Evolutionary conservation across 2,797 vertebrate genomes (phyloP).

Genomic region (Echeneis naucrates): DNA sequence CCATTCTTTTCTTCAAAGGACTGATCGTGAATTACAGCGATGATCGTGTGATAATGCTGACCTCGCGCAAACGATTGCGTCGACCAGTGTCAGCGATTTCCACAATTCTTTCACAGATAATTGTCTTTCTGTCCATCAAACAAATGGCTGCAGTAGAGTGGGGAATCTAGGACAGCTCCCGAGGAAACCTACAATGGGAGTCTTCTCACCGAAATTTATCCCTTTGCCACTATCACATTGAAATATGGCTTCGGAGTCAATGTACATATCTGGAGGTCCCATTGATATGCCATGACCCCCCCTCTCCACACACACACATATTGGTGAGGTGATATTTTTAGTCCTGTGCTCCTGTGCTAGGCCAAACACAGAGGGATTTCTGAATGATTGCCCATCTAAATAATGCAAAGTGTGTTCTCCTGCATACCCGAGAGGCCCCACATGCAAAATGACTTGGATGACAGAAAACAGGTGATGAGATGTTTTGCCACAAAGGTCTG

Average conservation of each 20-base stretch:
- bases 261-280: constrained; percentile 79
- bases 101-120: constrained; percentile 68
- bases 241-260: constrained; percentile 73
- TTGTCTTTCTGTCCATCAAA: constrained; percentile 73
- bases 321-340: constrained; percentile 77
- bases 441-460: constrained; percentile 80
- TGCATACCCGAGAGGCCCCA: constrained; percentile 57
- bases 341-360: constrained; percentile 58
- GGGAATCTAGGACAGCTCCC: constrained; percentile 70
- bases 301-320: too few relatives aligned
- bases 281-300: too few relatives aligned
- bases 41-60: constrained; percentile 62
- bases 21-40: constrained; percentile 29
- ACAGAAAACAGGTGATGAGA: constrained; percentile 75
- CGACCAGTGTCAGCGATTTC: constrained; percentile 56
- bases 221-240: constrained; percentile 58
- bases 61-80: constrained; percentile 53
- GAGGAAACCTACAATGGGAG: constrained; percentile 58
- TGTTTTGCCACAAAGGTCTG: constrained; percentile 76
- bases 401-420: constrained; percentile 83
- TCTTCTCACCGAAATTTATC: constrained; percentile 57
- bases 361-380: constrained; percentile 78
- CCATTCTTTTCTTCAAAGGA: constrained; percentile 25
- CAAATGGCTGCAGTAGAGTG: constrained; percentile 53
- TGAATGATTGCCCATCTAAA: constrained; percentile 85